Evolutionary conservation across 92 coral and sea anemone genomes (phyloP), one percentile per base, ranked within the genome.

Genomic region (Epizoanthus illoricatus): DNA sequence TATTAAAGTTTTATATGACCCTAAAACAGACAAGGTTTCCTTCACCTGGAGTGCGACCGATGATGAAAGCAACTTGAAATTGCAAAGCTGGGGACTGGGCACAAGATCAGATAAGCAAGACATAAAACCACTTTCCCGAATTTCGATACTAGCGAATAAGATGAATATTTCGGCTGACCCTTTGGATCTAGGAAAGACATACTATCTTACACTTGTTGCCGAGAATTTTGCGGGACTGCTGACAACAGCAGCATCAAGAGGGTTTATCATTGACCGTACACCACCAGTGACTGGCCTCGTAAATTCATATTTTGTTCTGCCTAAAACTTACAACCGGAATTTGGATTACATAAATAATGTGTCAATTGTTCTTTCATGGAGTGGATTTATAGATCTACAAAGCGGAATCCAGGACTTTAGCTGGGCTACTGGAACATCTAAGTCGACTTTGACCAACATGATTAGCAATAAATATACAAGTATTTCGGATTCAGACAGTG

Each of bases 221-320:
- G 69, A 82, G 15, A 93, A 91, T 78, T 73, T 73, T 9, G 99
- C 94, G 3, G 94, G 94, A 11, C 75, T 92, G 23, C 71, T 84
- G 15, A 88, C 92, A 49, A 74, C 54, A 23, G 91, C 92, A 7
- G 90, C 92, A 19, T 96, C 99, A 19, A 87, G 84, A 66, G 97
- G 98, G 12, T 91, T 91, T 18, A 90, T 93, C 17, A 84, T 91
- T 84, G 99, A 96, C 66, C 92, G 88, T 13, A 94, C 99, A 10
- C 87, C 92, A 28, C 99, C 99, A 4, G 69, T 65, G 4, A 74
- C 86, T 61, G 99, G 99, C 23, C 42, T 81, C 28, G 90, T 96
- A 15, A 59, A 82, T 33, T 91, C 96, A 1, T 88, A 93, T 28
- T 91, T 87, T 69, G 95, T 88, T 65, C 80, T 96, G 36, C 98